Evolutionary conservation across 2,113 vertebrate species (phyloP).

Genomic region (Daubentonia madagascariensis): DNA sequence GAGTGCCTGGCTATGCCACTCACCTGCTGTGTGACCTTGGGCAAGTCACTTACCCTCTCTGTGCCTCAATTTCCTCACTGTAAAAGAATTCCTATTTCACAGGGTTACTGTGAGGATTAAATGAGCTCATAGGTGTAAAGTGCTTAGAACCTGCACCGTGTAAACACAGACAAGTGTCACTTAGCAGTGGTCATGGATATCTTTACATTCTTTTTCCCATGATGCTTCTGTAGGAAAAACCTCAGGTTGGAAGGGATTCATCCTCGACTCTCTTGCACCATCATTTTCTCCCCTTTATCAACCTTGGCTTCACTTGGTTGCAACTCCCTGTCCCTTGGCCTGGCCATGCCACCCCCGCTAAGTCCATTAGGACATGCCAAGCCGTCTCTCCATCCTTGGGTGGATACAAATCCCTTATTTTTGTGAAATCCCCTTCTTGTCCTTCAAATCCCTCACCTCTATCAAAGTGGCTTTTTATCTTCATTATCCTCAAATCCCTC

Average conservation of each 20-base stretch:
- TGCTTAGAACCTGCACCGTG: background rate
- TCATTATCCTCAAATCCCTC: background rate
- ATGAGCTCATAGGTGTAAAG: background rate
- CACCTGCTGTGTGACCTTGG: background rate
- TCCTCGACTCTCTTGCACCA: background rate
- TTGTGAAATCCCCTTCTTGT: background rate
- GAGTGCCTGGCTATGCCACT: background rate
- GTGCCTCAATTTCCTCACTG: background rate
- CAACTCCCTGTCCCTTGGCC: background rate
- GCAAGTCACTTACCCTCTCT: background rate
- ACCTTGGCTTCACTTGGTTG: background rate
- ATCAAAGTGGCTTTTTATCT: background rate
- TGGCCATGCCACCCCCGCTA: accelerated
- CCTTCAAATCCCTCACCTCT: background rate
- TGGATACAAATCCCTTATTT: background rate
- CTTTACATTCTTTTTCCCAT: background rate
- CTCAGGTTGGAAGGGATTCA: background rate
- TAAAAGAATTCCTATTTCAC: background rate
- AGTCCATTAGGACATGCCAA: background rate
- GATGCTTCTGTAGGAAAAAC: background rate
- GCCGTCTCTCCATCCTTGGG: background rate
- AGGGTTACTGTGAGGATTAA: background rate
- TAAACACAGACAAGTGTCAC: background rate
- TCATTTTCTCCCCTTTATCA: background rate
- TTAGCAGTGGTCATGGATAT: background rate